Evolutionary conservation across 2,888 invertebrate species (phyloP).

Genomic region (Tubulanus polymorphus): DNA sequence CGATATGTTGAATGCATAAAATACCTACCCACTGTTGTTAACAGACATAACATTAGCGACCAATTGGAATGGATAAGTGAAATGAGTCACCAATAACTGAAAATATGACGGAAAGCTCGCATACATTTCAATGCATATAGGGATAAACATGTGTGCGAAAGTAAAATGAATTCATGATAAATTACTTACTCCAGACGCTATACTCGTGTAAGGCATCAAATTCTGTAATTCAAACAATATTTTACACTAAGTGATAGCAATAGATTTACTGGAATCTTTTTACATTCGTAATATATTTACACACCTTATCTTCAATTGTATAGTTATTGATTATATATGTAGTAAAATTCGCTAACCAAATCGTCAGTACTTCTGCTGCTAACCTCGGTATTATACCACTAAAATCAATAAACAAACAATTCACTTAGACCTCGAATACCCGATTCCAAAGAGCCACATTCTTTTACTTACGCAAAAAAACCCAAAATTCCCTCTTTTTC

Average conservation of each 20-base stretch:
- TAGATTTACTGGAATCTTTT: not conserved
- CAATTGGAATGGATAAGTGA: constrained; percentile 89
- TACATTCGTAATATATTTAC: not conserved
- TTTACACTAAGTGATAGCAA: not conserved
- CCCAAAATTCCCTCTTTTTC: constrained; percentile 81
- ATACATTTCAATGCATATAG: no score
- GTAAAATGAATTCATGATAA: constrained; percentile 9
- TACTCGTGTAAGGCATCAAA: constrained; percentile 55
- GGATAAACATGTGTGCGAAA: no score
- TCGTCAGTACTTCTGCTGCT: constrained; percentile 75
- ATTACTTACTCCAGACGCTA: constrained; percentile 60
- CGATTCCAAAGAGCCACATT: not conserved
- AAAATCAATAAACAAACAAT: constrained; percentile 57
- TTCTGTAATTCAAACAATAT: constrained; percentile 23
- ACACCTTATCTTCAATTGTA: constrained; percentile 53
- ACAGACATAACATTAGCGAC: constrained; percentile 89
- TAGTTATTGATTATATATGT: constrained; percentile 71
- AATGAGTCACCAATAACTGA: constrained; percentile 73
- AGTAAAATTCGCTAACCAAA: constrained; percentile 67
- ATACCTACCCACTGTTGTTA: constrained; percentile 65
- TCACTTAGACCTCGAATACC: constrained; percentile 2
- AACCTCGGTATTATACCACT: constrained; percentile 83
- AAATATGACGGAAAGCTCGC: no score
- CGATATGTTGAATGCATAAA: not conserved
- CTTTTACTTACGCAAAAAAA: constrained; percentile 54